A percentile compares a stretch with the other conserved stretches of the same genome.
Conservation (phyloP, 1,140 invertebrate genomes). For the Drosophila burlai region DNA sequence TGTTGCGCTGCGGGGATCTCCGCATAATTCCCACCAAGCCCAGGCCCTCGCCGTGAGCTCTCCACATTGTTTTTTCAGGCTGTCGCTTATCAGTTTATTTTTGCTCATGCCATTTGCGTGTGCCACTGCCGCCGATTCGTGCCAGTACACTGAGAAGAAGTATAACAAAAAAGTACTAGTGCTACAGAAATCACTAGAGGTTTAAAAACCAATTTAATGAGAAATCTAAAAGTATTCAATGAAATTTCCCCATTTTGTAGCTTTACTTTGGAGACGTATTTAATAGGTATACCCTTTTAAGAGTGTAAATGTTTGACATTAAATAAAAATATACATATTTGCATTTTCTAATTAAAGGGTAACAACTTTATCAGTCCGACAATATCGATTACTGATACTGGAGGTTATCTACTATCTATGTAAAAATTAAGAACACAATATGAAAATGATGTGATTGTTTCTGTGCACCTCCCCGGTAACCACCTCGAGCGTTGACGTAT, state of each 20-base stretch:
- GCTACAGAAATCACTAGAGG: not conserved
- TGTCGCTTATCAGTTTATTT: slow-evolving; percentile 77
- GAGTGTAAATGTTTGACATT: not conserved
- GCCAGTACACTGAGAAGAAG: not conserved
- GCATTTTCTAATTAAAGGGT: not conserved
- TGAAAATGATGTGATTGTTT: not conserved
- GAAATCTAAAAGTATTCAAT: not conserved
- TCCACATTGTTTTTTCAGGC: slow-evolving; percentile 66
- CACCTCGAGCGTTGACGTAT: slow-evolving; percentile 51
- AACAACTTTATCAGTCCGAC: not conserved
- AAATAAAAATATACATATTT: not conserved
- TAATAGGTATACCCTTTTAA: not conserved
- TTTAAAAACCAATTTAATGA: not conserved
- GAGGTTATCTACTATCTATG: not conserved
- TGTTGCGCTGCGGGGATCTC: slow-evolving; percentile 21
- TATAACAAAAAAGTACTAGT: not conserved
- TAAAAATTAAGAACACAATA: not conserved
- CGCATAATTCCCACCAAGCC: slow-evolving; percentile 51
- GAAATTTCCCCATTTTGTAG: too few species aligned
- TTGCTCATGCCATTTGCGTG: slow-evolving; percentile 67
- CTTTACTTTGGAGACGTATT: too few species aligned
- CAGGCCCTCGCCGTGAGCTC: not conserved
- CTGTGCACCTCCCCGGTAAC: slow-evolving; percentile 14
- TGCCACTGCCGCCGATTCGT: slow-evolving; percentile 12
- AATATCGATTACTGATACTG: not conserved